These are phyloP conservation scores for Cacatua alba DNA, from an alignment of 2,113 vertebrate genomes.

Conservation along the genomic window DNA sequence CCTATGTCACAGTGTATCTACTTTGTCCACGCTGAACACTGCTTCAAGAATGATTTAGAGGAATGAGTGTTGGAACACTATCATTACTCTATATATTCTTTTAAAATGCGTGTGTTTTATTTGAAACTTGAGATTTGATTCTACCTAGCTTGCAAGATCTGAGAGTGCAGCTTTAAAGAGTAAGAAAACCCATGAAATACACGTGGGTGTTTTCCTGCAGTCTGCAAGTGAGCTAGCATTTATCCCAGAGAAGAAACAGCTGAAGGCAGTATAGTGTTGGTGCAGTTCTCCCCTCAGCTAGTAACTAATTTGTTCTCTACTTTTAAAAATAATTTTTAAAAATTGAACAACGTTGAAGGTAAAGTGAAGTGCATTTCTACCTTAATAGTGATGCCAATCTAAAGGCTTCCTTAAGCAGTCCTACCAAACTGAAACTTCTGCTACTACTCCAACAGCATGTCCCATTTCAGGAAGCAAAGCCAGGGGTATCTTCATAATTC, in stretches of 20 bases:
- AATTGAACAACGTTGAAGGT: neutral
- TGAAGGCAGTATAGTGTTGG: neutral
- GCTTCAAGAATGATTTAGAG: neutral
- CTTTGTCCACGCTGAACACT: neutral
- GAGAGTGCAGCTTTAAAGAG: neutral
- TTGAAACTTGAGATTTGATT: neutral
- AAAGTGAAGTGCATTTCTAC: neutral
- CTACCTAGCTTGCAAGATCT: neutral
- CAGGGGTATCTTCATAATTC: neutral
- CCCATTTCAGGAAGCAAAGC: neutral
- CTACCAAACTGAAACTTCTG: conserved; percentile 10
- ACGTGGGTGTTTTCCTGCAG: neutral
- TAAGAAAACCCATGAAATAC: neutral
- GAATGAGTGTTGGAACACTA: neutral
- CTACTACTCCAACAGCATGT: neutral
- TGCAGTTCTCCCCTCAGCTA: conserved; percentile 15
- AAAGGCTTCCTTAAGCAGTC: neutral
- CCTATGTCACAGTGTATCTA: neutral
- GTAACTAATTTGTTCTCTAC: conserved; percentile 32
- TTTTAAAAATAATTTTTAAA: conserved; percentile 23
- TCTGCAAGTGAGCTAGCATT: neutral
- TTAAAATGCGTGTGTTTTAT: neutral
- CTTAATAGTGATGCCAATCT: neutral
- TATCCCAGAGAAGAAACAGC: neutral
- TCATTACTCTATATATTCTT: neutral